Conservation (phyloP, 2,888 invertebrate genomes). For the Bellardia bayeri region DNA sequence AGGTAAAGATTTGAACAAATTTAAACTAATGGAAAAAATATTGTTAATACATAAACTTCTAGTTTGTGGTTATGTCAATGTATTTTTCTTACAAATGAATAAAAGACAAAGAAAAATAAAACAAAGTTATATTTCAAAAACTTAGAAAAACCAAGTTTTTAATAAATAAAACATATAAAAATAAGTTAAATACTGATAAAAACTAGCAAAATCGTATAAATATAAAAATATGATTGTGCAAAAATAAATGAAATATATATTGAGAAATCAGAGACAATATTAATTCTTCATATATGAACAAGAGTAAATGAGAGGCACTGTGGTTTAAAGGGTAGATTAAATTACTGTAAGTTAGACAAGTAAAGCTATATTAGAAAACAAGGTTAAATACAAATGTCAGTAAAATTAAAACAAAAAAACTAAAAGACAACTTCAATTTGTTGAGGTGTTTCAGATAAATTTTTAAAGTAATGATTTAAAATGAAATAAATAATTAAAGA, state of each 20-base stretch:
- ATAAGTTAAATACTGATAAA: not conserved
- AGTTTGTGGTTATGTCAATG: slow-evolving; percentile 70
- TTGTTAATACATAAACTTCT: slow-evolving; percentile 6
- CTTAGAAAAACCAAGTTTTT: not conserved
- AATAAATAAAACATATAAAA: slow-evolving; percentile 6
- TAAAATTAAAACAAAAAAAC: slow-evolving; percentile 41
- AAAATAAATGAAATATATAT: slow-evolving; percentile 48
- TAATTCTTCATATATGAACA: not conserved
- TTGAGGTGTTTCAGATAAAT: slow-evolving; percentile 18
- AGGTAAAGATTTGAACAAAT: slow-evolving; percentile 49
- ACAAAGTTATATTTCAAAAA: not conserved
- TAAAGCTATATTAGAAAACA: slow-evolving; percentile 38
- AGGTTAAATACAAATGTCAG: slow-evolving; percentile 70
- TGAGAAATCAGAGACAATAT: slow-evolving; percentile 61
- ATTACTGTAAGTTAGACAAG: slow-evolving; percentile 30
- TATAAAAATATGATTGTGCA: slow-evolving; percentile 54
- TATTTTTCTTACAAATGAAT: slow-evolving; percentile 23
- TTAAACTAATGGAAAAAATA: slow-evolving; percentile 9
- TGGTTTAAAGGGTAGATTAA: not conserved
- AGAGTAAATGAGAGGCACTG: slow-evolving; percentile 39
- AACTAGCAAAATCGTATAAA: not conserved
- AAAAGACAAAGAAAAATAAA: slow-evolving; percentile 40
- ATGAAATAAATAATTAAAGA: not conserved
- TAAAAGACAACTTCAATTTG: slow-evolving; percentile 44
- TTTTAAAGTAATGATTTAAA: not conserved